Base-by-base conservation (phyloP, 2,113 vertebrate genomes). In the Numida meleagris region DNA sequence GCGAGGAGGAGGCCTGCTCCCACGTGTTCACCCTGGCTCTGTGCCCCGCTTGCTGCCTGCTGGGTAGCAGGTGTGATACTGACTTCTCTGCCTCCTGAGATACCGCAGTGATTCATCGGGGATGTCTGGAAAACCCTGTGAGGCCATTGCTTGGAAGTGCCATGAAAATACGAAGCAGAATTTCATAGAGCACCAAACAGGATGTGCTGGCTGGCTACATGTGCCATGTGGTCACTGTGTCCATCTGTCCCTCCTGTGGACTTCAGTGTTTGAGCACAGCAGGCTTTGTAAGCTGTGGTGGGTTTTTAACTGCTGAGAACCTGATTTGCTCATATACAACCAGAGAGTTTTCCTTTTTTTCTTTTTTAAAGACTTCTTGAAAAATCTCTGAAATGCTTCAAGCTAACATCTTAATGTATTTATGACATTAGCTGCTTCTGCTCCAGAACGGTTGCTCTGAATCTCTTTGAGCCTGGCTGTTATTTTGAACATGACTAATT, bases 401-500 rank as follows among this genome's bases (percentile, higher is more conserved):
- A 90, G 86, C 66, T 66, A 94, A 96, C 51, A 91, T 90, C 70
- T 91, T 91, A 88, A 87, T 95, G 76, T 89, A 45, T 93, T 95
- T 72, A 72, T 94, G 91, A 95, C 73, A 96, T 81, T 76, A 96
- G 76, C 88, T 93, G 87, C 91, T 95, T 59, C 91, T 92, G 83
- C 95, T 97, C 89, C 93, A 87, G 83, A 94, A 83, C 27, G 34
- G 84, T 91, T 93, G 94, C 82, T 94, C 85, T 53, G 90, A 96
- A 94, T 96, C 73, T 95, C 96, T 95, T 89, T 75, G 92, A 86
- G 72, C 90, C 55, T 68, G 81, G 88, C 94, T 96, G 94, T 95
- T 96, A 91, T 96, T 96, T 94, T 94, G 82, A 97, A 96, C 83
- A 93, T 96, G 97, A 96, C 89, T 97, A 96, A 94, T 97, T 97